phyloP scores from a whole-genome alignment of 2,797 vertebrate species.

The Pachyuromys duprasi region DNA sequence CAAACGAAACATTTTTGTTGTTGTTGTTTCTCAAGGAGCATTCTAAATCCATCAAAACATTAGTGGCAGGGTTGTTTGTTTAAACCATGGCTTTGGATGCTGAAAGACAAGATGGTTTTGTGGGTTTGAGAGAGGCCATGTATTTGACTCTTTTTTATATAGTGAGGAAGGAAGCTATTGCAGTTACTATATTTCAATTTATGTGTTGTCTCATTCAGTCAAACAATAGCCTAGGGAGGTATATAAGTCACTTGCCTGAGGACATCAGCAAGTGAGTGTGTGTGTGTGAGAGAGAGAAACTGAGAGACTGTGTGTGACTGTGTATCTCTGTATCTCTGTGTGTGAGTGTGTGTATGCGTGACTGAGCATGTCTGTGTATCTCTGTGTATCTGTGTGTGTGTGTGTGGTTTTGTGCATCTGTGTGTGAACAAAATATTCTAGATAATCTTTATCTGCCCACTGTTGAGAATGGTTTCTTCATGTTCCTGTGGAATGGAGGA shows the following conservation, averaged over 20 bases:
- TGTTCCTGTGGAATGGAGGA: background rate
- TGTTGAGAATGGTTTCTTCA: background rate
- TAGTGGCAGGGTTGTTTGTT: slow-evolving; percentile 30
- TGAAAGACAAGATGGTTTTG: background rate
- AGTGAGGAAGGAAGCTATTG: slow-evolving; percentile 39
- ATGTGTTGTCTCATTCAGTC: background rate
- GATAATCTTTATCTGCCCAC: background rate
- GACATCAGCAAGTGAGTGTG: background rate
- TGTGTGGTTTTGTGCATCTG: no score
- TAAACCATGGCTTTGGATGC: slow-evolving; percentile 52
- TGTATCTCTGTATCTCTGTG: background rate
- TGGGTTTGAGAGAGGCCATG: slow-evolving; percentile 49
- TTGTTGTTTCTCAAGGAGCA: background rate
- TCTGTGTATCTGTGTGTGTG: background rate
- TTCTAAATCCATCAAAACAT: slow-evolving; percentile 53
- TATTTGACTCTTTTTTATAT: slow-evolving; percentile 56
- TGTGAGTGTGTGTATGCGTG: background rate
- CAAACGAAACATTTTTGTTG: slow-evolving; percentile 59
- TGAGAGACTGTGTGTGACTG: background rate
- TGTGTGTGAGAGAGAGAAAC: background rate
- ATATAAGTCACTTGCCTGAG: background rate
- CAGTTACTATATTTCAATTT: slow-evolving; percentile 21
- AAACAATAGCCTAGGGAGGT: background rate
- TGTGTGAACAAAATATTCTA: background rate
- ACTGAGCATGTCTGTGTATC: background rate